phyloP scores from a whole-genome alignment of 2,113 vertebrate genomes.

The Datnioides undecimradiatus region DNA sequence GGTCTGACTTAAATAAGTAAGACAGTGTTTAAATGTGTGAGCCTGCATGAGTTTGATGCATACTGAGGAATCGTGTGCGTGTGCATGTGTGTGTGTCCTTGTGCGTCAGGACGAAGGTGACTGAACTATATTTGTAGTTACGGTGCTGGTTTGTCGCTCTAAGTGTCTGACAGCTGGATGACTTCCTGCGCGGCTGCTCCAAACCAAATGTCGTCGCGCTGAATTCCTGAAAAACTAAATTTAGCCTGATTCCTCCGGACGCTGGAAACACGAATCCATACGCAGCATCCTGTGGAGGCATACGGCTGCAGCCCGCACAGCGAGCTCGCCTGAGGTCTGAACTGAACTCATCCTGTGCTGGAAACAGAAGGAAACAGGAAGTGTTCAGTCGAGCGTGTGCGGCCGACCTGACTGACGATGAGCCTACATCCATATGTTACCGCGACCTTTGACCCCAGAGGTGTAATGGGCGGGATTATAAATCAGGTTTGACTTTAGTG shows the following conservation, averaged over 20 bases:
- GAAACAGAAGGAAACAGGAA: background rate
- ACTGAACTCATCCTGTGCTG: slow-evolving; percentile 11
- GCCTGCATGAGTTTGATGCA: background rate
- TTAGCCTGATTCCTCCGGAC: slow-evolving; percentile 7
- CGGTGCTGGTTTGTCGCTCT: slow-evolving; percentile 25
- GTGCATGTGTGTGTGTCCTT: slow-evolving; percentile 12
- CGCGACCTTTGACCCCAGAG: slow-evolving; percentile 56
- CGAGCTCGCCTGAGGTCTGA: background rate
- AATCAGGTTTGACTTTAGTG: slow-evolving; percentile 33
- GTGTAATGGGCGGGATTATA: slow-evolving; percentile 20
- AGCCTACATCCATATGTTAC: slow-evolving; percentile 51
- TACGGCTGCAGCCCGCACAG: background rate
- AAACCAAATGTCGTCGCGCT: background rate
- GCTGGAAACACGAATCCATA: background rate
- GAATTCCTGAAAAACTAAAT: slow-evolving; percentile 59
- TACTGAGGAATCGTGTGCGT: no score
- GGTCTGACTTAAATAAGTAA: no score
- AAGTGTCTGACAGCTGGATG: slow-evolving; percentile 55
- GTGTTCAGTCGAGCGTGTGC: slow-evolving; percentile 26
- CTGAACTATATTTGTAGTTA: slow-evolving; percentile 46
- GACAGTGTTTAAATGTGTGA: no score
- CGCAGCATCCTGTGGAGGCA: background rate
- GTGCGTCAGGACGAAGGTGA: slow-evolving; percentile 2
- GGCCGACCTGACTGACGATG: slow-evolving; percentile 50
- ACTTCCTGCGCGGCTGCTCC: slow-evolving; percentile 10